These are phyloP conservation scores for Incurvaria masculella DNA, from an alignment of 2,888 invertebrate species.

Conservation along the genomic window DNA sequence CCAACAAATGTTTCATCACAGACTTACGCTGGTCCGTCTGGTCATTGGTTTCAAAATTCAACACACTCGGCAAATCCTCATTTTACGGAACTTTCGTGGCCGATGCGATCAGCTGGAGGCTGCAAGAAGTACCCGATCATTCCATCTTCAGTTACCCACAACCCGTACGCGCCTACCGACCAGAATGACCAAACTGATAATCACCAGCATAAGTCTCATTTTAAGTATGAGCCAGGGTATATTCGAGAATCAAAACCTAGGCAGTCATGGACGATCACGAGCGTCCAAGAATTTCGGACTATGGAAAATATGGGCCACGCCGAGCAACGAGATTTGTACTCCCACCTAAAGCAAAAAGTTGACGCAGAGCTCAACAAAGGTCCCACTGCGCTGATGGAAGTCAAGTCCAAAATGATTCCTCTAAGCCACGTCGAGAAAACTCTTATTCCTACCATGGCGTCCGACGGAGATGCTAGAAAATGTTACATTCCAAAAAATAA, in stretches of 20 bases:
- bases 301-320: slow-evolving; percentile 43
- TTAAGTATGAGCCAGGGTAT: slow-evolving; percentile 42
- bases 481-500: slow-evolving; percentile 37
- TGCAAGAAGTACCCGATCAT: slow-evolving; percentile 45
- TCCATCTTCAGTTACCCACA: slow-evolving; percentile 34
- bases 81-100: slow-evolving; percentile 43
- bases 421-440: slow-evolving; percentile 48
- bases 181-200: slow-evolving; percentile 39
- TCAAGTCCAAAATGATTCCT: slow-evolving; percentile 51
- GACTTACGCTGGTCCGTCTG: slow-evolving; percentile 40
- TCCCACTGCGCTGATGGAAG: slow-evolving; percentile 39
- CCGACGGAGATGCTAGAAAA: slow-evolving; percentile 36
- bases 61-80: slow-evolving; percentile 30
- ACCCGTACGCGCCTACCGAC: slow-evolving; percentile 39
- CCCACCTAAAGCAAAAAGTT: slow-evolving; percentile 46
- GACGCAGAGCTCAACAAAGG: slow-evolving; percentile 47
- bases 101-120: slow-evolving; percentile 32
- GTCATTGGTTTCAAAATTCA: slow-evolving; percentile 45
- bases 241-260: slow-evolving; percentile 44
- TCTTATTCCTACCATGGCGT: slow-evolving; percentile 45
- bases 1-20: slow-evolving; percentile 40
- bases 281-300: slow-evolving; percentile 40
- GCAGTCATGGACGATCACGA: slow-evolving; percentile 52
- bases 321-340: slow-evolving; percentile 43
- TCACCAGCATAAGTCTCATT: slow-evolving; percentile 38